Base-by-base conservation (phyloP, 2,113 vertebrate species). In the Chaenogobius annularis region DNA sequence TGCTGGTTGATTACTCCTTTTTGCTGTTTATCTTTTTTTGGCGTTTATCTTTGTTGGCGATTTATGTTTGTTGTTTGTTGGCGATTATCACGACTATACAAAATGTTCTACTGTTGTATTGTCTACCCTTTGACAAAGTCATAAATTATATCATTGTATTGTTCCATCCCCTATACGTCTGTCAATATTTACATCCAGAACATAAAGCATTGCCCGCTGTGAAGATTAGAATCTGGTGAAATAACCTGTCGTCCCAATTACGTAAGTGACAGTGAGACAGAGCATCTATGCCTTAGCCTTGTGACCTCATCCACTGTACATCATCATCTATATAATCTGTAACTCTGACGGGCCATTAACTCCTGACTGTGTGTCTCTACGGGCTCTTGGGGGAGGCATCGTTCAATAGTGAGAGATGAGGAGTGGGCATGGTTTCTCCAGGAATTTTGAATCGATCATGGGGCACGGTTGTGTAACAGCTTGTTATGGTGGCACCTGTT, bases 301-400 rank as follows among this genome's bases (percentile, higher is more conserved):
- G 70, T 92, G 91, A 92, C 83, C 86, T 92, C 91, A 90, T 85
- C 83, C 81, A 80, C 78, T 20, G 66, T 70, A 61, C 66, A 35
- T 72, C 71, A 31, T 75, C 56, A 88, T 87, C 85, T 68, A 83
- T 86, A 31, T 73, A 61, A 88, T 87, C 84, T 64, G 83, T 87
- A 90, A 72, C 58, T 61, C 70, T 67, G 77, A 84, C 75, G 63
- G 55, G 69, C 59, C 44, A 72, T 17, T 46, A 47, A 68, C 64
- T 74, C 81, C 79, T 37, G 23, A 75, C 69, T 46, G 66, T 74
- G 74, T 75, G 84, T 80, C 78, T 70, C 56, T 35, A 40, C 62
- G 10, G 70, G 43, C 68, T 67, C n/a, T 52, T 6, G 37, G 68
- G 63, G 5, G 50, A 72, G 72, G 81, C 85, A 84, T 58, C 17